Percentiles rank a stretch among this genome's conserved stretches.
These are phyloP conservation scores for Lacerta agilis DNA, from an alignment of 2,797 vertebrate genomes.

Conservation along the genomic window DNA sequence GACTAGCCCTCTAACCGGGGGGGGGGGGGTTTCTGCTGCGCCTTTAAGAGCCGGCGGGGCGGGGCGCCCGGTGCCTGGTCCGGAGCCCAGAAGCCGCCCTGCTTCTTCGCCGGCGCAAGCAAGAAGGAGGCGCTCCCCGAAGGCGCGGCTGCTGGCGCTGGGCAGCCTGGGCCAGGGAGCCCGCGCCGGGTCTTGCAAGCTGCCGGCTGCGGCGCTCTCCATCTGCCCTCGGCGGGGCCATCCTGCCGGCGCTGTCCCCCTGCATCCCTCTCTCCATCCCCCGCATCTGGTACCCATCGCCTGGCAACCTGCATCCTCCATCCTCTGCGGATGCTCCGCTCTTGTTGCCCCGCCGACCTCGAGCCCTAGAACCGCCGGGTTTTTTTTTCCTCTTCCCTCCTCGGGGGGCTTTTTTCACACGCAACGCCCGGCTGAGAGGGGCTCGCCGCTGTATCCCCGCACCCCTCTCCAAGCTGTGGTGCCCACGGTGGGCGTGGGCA, in stretches of 20 bases:
- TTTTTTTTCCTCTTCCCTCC: no score
- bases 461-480: no score
- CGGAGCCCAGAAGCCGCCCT: neutral
- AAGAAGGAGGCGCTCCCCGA: no score
- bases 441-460: neutral
- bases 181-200: no score
- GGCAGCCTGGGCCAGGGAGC: no score
- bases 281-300: neutral
- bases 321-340: neutral
- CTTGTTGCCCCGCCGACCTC: neutral
- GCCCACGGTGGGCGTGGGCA: neutral
- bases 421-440: neutral
- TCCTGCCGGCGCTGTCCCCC: neutral
- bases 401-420: neutral
- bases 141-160: neutral
- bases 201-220: no score
- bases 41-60: neutral
- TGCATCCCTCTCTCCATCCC: no score
- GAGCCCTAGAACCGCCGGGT: neutral
- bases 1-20: no score
- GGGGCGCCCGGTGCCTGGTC: neutral
- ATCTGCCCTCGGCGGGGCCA: neutral
- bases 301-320: neutral
- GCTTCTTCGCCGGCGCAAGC: neutral
- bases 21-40: neutral